These are phyloP conservation scores for Corbicula japonica DNA, from an alignment of 2,888 invertebrate genomes.

Conservation along the genomic window DNA sequence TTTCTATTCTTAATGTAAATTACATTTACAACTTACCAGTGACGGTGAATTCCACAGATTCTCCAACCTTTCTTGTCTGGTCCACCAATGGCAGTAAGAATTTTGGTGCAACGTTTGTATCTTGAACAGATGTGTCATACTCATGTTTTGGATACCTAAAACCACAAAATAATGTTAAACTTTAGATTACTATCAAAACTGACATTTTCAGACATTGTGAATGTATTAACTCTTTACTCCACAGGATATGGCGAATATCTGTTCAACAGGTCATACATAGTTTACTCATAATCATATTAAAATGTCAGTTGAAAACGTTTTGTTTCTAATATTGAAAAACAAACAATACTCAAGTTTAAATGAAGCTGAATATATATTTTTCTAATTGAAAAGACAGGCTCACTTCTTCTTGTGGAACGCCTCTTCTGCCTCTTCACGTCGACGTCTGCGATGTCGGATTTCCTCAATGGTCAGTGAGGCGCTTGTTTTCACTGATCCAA, in stretches of 20 bases:
- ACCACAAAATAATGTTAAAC: too few relatives aligned
- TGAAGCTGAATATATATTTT: background rate
- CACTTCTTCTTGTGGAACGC: conserved; percentile 44
- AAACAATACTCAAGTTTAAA: background rate
- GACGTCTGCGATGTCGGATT: conserved; percentile 78
- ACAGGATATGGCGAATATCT: too few relatives aligned
- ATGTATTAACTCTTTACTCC: too few relatives aligned
- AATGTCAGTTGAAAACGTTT: background rate
- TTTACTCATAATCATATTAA: background rate
- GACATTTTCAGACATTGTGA: too few relatives aligned
- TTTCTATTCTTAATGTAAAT: too few relatives aligned
- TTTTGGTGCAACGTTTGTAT: conserved; percentile 78
- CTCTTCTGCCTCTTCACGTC: conserved; percentile 71
- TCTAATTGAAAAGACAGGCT: conserved; percentile 1
- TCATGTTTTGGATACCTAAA: conserved; percentile 69
- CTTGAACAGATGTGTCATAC: conserved; percentile 71
- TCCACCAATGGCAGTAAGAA: conserved; percentile 83
- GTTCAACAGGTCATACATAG: background rate
- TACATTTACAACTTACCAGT: conserved; percentile 76
- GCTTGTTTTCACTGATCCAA: conserved; percentile 82
- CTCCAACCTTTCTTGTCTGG: conserved; percentile 80
- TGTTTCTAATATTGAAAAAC: background rate
- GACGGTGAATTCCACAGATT: conserved; percentile 79
- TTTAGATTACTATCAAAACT: too few relatives aligned
- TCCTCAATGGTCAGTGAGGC: conserved; percentile 82